Evolutionary conservation across 2,113 vertebrate genomes (phyloP), one percentile per base, ranked within the genome.

Genomic region (Ammodytes dubius): DNA sequence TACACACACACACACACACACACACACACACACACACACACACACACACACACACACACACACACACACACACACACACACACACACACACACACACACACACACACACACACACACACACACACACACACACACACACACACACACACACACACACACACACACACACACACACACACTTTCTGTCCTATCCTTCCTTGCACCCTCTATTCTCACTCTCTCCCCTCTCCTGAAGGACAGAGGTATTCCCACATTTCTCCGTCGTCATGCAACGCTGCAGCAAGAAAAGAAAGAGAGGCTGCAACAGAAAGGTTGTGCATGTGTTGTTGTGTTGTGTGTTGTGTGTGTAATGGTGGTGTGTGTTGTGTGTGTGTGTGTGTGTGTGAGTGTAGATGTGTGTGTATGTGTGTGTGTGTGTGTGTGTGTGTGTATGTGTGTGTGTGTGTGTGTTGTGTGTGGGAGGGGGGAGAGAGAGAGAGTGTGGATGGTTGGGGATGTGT

Each of bases 161-260:
- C 27, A 27, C 27, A 27, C 1, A 27, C 27, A 27, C 27, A 27
- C 27, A 27, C 27, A 27, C 27, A 27, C 27, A 27, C 27, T 27
- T 13, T 7, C 67, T 15, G 6, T 6, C 59, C 52, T 54, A n/a
- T 56, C 50, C 47, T 72, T 61, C 61, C 72, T 78, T 5, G 3
- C 19, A 46, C 49, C 50, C 49, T 85, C 76, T 60, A 66, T 27
- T 63, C 39, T 57, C 60, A 72, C 73, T 85, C 71, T 59, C 64
- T 40, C 54, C 46, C 64, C 76, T 83, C 61, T 46, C 35, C 94
- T 95, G 94, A 95, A 96, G 95, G 95, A 96, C 95, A 92, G 93
- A 94, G 93, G 94, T 95, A 94, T 95, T 95, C 93, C 94, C 93
- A 95, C 93, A 92, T 93, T 95, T 95, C 94, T 95, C 73, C 6